These are phyloP conservation scores for Calycopis cecrops DNA, from an alignment of 1,140 invertebrate genomes.

Conservation along the genomic window DNA sequence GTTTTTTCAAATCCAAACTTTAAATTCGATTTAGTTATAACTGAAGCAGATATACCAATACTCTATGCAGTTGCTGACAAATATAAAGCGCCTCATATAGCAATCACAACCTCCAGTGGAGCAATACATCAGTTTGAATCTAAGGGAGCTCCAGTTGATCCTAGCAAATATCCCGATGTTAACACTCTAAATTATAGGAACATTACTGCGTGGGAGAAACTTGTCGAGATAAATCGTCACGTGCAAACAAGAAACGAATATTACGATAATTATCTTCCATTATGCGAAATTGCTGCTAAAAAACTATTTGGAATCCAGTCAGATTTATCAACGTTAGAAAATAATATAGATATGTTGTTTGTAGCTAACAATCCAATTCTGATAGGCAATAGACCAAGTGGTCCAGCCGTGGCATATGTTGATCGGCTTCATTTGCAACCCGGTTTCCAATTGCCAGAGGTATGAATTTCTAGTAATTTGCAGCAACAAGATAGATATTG, in stretches of 20 bases:
- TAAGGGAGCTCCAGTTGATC: constrained; percentile 56
- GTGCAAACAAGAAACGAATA: constrained; percentile 50
- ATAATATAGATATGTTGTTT: constrained; percentile 60
- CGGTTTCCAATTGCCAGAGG: constrained; percentile 59
- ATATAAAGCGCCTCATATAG: constrained; percentile 54
- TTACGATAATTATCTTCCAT: constrained; percentile 51
- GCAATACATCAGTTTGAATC: constrained; percentile 58
- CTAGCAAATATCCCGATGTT: constrained; percentile 53
- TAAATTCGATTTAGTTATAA: constrained; percentile 61
- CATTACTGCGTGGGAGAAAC: constrained; percentile 47
- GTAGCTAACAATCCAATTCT: constrained; percentile 47
- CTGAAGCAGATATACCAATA: constrained; percentile 61
- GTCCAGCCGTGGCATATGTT: constrained; percentile 71
- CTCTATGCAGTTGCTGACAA: constrained; percentile 62
- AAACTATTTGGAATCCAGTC: constrained; percentile 52
- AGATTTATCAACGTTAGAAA: constrained; percentile 50
- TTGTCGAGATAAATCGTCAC: constrained; percentile 47
- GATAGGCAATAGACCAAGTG: constrained; percentile 52
- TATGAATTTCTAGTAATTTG: constrained; percentile 35
- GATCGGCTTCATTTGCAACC: constrained; percentile 74
- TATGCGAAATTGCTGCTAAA: constrained; percentile 51
- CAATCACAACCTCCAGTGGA: constrained; percentile 53
- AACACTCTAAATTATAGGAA: constrained; percentile 50
- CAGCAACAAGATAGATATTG: too few species aligned
- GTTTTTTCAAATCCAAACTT: constrained; percentile 55